A percentile compares a stretch with the other conserved stretches of the same genome.
Evolutionary conservation across 2,888 invertebrate species (phyloP).

Genomic region (Piscicola geometra): DNA sequence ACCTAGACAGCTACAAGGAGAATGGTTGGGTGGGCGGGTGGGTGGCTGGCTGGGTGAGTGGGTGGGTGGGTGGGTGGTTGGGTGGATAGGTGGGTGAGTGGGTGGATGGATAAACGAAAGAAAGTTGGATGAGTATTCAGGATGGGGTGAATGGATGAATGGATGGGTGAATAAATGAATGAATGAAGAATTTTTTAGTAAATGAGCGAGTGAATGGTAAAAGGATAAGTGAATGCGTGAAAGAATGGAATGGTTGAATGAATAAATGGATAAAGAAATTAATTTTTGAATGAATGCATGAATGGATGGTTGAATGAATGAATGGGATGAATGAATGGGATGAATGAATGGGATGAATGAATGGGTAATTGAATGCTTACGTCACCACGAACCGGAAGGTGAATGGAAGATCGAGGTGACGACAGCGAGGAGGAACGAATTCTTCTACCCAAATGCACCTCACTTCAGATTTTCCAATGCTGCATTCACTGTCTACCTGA

Average conservation of each 20-base stretch:
- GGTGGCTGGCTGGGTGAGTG: slow-evolving; percentile 42
- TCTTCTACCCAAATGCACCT: slow-evolving; percentile 44
- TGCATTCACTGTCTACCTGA: slow-evolving; percentile 39
- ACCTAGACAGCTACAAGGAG: slow-evolving; percentile 43
- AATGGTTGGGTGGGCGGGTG: slow-evolving; percentile 38
- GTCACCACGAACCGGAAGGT: slow-evolving; percentile 6
- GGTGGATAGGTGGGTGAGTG: not conserved
- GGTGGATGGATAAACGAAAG: not conserved
- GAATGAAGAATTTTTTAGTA: not conserved
- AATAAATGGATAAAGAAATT: not conserved
- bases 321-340: not conserved
- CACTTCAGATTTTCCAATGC: slow-evolving; percentile 39
- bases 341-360: not conserved
- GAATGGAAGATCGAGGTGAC: slow-evolving; percentile 43
- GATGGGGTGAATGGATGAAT: no score
- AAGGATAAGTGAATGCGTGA: not conserved
- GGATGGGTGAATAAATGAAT: not conserved
- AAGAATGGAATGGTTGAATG: not conserved
- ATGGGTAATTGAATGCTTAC: not conserved
- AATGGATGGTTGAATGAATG: no score
- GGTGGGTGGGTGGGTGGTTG: not conserved
- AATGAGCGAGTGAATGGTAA: not conserved
- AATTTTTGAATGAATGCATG: no score
- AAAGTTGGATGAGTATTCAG: no score
- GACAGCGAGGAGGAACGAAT: slow-evolving; percentile 40